Evolutionary conservation across 2,797 vertebrate genomes (phyloP).

Genomic region (Dipus sagitta): DNA sequence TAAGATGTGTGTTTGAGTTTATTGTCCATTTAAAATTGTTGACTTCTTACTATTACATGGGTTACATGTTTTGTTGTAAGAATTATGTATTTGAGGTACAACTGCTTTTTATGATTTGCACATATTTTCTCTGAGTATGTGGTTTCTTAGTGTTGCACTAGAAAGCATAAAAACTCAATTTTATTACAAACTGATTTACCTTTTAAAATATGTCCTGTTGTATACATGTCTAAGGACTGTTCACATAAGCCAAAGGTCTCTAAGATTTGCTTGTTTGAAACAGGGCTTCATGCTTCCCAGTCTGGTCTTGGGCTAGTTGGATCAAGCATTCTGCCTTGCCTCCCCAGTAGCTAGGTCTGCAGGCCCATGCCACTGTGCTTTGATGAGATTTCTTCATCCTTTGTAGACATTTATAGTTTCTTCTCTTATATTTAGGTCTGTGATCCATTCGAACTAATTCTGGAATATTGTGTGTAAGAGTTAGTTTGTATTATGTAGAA

Average conservation of each 20-base stretch:
- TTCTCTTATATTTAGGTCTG: neutral
- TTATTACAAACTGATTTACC: neutral
- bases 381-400: neutral
- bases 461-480: neutral
- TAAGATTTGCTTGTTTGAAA: neutral
- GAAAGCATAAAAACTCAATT: neutral
- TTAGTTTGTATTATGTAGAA: neutral
- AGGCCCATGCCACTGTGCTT: neutral
- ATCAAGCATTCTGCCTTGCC: no score
- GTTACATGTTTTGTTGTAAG: neutral
- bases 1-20: neutral
- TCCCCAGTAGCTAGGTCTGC: neutral
- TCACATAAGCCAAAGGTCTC: neutral
- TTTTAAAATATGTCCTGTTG: neutral
- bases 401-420: neutral
- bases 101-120: neutral
- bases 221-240: neutral
- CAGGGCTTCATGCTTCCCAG: neutral
- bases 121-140: neutral
- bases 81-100: neutral
- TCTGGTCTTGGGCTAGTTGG: neutral
- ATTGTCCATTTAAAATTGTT: neutral
- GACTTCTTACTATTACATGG: neutral
- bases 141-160: neutral
- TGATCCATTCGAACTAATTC: neutral